Evolutionary conservation across 1,140 invertebrate genomes (phyloP).

Genomic region (Stenopsyche tienmushanensis): DNA sequence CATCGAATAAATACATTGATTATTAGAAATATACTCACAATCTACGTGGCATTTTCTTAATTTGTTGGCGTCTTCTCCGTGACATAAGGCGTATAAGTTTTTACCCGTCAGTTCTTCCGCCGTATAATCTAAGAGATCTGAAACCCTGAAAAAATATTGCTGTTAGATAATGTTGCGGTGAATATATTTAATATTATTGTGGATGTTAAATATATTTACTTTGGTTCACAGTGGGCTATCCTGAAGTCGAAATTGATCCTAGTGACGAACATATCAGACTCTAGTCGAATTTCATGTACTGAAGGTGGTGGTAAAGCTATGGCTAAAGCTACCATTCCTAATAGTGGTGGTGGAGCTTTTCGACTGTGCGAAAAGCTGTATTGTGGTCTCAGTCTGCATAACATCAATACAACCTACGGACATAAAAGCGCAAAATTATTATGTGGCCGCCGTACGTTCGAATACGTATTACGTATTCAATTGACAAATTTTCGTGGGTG

Average conservation of each 20-base stretch:
- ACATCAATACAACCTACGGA: constrained; percentile 84
- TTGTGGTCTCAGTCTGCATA: constrained; percentile 87
- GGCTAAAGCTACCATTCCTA: constrained; percentile 92
- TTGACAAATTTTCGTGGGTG: not conserved
- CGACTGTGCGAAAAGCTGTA: constrained; percentile 87
- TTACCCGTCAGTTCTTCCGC: constrained; percentile 92
- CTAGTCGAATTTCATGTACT: constrained; percentile 93
- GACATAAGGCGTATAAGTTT: constrained; percentile 91
- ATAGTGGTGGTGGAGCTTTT: constrained; percentile 77
- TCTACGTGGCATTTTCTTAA: constrained; percentile 91
- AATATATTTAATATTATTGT: not conserved
- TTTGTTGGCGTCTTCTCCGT: constrained; percentile 92
- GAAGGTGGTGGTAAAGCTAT: constrained; percentile 94
- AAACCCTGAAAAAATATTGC: constrained; percentile 66
- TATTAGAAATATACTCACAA: constrained; percentile 67
- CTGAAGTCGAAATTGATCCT: constrained; percentile 93
- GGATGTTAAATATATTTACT: constrained; percentile 59
- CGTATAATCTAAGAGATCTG: constrained; percentile 89
- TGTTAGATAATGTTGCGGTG: not conserved
- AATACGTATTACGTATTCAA: not conserved
- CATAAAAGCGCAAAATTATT: not conserved
- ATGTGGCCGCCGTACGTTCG: not conserved
- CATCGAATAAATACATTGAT: not conserved
- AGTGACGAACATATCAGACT: constrained; percentile 96
- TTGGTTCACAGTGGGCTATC: constrained; percentile 95